A percentile compares a stretch with the other conserved stretches of the same genome.
phyloP scores from a whole-genome alignment of 2,113 vertebrate genomes.

The Mungos mungo region DNA sequence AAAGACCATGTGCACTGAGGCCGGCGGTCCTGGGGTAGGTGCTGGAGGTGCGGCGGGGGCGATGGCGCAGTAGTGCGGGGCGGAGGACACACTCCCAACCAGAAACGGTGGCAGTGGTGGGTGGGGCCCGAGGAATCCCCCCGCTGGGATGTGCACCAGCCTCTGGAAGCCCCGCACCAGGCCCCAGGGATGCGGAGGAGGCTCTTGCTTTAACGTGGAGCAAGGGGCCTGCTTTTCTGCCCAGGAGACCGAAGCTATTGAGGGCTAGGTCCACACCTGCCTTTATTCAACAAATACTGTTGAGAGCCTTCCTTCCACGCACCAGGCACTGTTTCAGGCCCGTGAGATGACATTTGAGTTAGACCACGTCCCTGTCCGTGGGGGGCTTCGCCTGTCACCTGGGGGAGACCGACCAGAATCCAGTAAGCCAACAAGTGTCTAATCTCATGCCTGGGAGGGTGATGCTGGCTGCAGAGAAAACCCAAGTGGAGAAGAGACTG shows the following conservation, averaged over 20 bases:
- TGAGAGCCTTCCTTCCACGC: fast-evolving
- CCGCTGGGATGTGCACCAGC: neutral
- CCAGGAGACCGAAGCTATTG: neutral
- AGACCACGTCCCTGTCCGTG: neutral
- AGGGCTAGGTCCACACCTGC: neutral
- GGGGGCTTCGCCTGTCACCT: neutral
- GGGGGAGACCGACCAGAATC: neutral
- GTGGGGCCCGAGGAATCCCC: neutral
- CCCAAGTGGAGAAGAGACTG: neutral
- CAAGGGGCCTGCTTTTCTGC: neutral
- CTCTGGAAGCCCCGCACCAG: neutral
- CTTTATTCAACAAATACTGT: neutral
- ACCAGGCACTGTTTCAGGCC: neutral
- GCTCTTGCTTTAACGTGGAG: fast-evolving
- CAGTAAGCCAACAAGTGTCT: neutral
- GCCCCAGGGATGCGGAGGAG: neutral
- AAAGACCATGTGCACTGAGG: conserved; percentile 75
- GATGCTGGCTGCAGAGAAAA: neutral
- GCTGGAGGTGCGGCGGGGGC: neutral
- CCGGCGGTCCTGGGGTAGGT: neutral
- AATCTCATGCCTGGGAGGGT: no score
- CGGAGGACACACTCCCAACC: neutral
- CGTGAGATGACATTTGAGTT: neutral
- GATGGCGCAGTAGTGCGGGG: neutral
- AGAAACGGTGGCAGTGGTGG: neutral